Evolutionary conservation across 2,797 vertebrate species (phyloP).

Genomic region (Xerus rutilus): DNA sequence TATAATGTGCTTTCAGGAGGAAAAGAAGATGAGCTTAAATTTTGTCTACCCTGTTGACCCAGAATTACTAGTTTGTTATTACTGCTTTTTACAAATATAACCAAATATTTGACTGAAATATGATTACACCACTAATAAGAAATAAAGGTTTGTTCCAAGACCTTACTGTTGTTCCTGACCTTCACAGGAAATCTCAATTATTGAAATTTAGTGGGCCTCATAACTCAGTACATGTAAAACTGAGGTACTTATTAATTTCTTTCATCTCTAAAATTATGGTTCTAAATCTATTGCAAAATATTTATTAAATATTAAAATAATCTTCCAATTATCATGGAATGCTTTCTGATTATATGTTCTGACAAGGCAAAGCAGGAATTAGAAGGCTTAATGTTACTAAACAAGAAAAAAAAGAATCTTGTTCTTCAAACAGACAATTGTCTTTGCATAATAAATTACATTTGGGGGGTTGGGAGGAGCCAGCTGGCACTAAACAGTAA

Average conservation of each 20-base stretch:
- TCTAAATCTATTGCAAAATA: slow-evolving; percentile 23
- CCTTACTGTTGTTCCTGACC: background rate
- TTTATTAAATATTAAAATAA: slow-evolving; percentile 71
- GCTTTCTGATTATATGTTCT: slow-evolving; percentile 58
- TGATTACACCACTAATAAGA: background rate
- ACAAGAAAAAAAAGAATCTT: slow-evolving; percentile 30
- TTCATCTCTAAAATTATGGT: background rate
- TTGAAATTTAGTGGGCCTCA: background rate
- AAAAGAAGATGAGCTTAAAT: background rate
- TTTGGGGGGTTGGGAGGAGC: background rate
- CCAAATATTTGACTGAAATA: background rate
- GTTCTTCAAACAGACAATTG: slow-evolving; percentile 73
- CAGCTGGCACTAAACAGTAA: slow-evolving; percentile 74
- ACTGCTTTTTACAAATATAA: background rate
- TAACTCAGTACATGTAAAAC: background rate
- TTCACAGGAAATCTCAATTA: background rate
- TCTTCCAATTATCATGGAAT: slow-evolving; percentile 64
- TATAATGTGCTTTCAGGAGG: background rate
- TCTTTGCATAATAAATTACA: slow-evolving; percentile 74
- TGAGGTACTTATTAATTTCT: background rate
- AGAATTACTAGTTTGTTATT: background rate
- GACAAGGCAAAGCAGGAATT: slow-evolving; percentile 67
- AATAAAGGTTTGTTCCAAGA: background rate
- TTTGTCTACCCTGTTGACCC: background rate
- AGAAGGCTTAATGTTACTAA: slow-evolving; percentile 66